phyloP scores from a whole-genome alignment of 1,140 invertebrate genomes.

The Magallana gigas region DNA sequence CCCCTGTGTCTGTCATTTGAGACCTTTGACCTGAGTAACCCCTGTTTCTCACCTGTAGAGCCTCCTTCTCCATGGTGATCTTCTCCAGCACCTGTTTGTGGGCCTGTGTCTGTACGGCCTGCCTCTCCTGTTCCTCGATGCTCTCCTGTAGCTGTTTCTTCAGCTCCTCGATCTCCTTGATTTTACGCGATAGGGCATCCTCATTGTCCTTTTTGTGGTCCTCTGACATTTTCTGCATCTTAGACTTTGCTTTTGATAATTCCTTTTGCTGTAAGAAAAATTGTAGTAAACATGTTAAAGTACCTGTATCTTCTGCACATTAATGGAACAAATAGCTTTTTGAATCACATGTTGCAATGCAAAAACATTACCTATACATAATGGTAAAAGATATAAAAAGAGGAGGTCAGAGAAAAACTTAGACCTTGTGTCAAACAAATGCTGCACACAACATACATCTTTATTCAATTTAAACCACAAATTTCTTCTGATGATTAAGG shows the following conservation, averaged over 20 bases:
- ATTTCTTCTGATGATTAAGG: too few species aligned
- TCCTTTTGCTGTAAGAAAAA: conserved; percentile 67
- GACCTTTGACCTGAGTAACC: background rate
- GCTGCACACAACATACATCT: too few species aligned
- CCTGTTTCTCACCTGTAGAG: conserved; percentile 65
- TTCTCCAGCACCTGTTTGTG: conserved; percentile 75
- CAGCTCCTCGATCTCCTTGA: conserved; percentile 76
- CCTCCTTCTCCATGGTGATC: conserved; percentile 71
- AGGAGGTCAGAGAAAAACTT: too few species aligned
- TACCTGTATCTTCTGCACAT: too few species aligned
- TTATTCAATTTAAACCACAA: too few species aligned
- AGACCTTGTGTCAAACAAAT: too few species aligned
- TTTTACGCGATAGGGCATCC: conserved; percentile 72
- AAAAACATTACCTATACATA: too few species aligned
- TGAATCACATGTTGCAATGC: too few species aligned
- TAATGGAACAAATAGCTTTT: too few species aligned
- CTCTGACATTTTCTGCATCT: conserved; percentile 68
- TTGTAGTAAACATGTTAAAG: too few species aligned
- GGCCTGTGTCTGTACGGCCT: conserved; percentile 70
- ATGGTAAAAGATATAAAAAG: too few species aligned
- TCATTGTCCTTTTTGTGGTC: conserved; percentile 73
- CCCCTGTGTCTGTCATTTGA: too few species aligned
- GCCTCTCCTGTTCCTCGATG: conserved; percentile 67
- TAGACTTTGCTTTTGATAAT: conserved; percentile 72
- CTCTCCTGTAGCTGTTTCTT: conserved; percentile 65